Evolutionary conservation across 2,888 invertebrate species (phyloP).

Genomic region (Ichneumoninae sp.): DNA sequence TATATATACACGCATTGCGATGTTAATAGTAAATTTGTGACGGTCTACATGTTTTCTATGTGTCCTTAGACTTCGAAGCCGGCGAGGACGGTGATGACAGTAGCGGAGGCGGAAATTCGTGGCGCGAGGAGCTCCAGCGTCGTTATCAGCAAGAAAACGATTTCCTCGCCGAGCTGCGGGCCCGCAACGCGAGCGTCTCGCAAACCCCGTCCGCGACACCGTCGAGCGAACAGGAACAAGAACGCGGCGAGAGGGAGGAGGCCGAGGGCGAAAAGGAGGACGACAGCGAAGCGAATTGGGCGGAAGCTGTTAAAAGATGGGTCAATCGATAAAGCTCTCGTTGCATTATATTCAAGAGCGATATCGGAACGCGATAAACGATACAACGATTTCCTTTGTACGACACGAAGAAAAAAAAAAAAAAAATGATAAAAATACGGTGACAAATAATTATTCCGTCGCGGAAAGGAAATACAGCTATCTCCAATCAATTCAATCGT

Average conservation of each 20-base stretch:
- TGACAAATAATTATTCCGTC: conserved; percentile 17
- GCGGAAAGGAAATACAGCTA: conserved; percentile 29
- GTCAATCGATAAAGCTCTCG: conserved; percentile 87
- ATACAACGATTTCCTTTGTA: conserved; percentile 57
- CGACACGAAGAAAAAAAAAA: conserved; percentile 23
- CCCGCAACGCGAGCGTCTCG: conserved; percentile 84
- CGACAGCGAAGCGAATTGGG: conserved; percentile 86
- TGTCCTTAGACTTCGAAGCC: conserved; percentile 88
- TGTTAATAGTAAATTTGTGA: conserved; percentile 20
- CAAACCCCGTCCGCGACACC: conserved; percentile 79
- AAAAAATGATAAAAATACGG: background rate
- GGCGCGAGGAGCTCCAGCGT: conserved; percentile 87
- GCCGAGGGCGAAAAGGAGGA: conserved; percentile 85
- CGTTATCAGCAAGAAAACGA: conserved; percentile 87
- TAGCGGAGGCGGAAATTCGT: conserved; percentile 85
- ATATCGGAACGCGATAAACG: conserved; percentile 22
- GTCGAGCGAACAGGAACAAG: conserved; percentile 77
- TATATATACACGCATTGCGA: background rate
- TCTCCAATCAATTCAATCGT: conserved; percentile 43
- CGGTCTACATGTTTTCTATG: conserved; percentile 34
- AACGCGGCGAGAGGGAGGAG: conserved; percentile 83
- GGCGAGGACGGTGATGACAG: conserved; percentile 88
- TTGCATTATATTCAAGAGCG: conserved; percentile 3
- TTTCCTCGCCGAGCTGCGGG: conserved; percentile 86
- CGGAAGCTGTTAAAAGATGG: conserved; percentile 89